Evolutionary conservation across 1,140 invertebrate species (phyloP).

Genomic region (Dolichoris vasculosae): DNA sequence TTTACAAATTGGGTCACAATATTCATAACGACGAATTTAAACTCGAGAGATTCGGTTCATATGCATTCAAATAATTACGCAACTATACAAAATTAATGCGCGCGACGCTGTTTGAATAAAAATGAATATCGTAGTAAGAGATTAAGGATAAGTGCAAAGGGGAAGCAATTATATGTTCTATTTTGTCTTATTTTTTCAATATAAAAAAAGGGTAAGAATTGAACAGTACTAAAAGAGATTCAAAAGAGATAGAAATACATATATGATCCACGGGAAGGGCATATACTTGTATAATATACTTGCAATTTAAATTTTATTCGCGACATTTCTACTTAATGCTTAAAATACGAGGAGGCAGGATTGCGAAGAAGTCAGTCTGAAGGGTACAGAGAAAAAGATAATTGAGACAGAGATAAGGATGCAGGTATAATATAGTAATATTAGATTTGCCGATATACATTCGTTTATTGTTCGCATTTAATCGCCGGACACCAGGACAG

Average conservation of each 20-base stretch:
- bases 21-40: conserved; percentile 66
- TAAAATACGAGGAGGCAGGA: background rate
- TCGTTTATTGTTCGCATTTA: conserved; percentile 23
- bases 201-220: conserved; percentile 18
- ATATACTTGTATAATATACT: conserved; percentile 7
- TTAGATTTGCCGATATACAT: conserved; percentile 31
- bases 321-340: background rate
- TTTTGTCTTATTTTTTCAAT: conserved; percentile 31
- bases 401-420: background rate
- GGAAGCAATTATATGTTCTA: conserved; percentile 25
- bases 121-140: background rate
- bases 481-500: conserved; percentile 1
- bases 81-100: conserved; percentile 51
- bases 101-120: conserved; percentile 40
- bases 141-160: conserved; percentile 22
- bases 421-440: background rate
- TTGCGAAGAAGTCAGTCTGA: background rate
- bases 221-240: conserved; percentile 31
- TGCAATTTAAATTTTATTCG: conserved; percentile 5
- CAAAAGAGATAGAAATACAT: background rate
- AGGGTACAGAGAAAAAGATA: conserved; percentile 24
- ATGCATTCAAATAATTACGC: conserved; percentile 45
- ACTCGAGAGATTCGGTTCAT: conserved; percentile 55
- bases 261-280: background rate
- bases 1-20: conserved; percentile 63